Evolutionary conservation across 2,888 invertebrate species (phyloP).

Genomic region (Noctuana brunneofusca): DNA sequence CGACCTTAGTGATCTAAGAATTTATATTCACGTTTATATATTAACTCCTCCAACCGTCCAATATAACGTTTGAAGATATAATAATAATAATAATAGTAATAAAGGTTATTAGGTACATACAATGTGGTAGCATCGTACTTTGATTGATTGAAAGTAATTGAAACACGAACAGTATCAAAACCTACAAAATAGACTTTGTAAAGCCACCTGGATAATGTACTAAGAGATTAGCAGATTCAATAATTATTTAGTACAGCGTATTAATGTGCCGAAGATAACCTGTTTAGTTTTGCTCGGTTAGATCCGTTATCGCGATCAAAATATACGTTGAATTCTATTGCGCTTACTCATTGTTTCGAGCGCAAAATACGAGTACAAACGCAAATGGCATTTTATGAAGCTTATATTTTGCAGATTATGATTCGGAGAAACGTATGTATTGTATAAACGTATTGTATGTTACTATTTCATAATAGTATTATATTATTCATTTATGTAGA

Average conservation of each 20-base stretch:
- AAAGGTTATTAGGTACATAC: no score
- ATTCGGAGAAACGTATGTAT: neutral
- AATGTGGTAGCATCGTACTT: neutral
- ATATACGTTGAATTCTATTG: slow-evolving; percentile 2
- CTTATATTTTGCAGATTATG: neutral
- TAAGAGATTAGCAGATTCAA: slow-evolving; percentile 9
- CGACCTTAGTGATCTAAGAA: no score
- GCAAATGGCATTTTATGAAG: neutral
- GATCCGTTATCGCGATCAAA: slow-evolving; percentile 6
- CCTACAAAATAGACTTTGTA: neutral
- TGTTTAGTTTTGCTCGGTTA: slow-evolving; percentile 18
- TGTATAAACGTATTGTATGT: neutral
- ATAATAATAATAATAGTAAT: no score
- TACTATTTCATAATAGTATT: no score
- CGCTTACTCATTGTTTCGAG: neutral
- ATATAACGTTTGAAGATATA: no score
- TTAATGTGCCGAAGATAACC: slow-evolving; percentile 15
- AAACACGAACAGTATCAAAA: neutral
- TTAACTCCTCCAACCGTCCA: no score
- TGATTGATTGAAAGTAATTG: neutral
- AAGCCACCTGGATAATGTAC: slow-evolving; percentile 25
- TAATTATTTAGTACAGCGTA: slow-evolving; percentile 10
- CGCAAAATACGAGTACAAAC: neutral
- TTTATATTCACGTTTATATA: no score
- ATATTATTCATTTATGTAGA: no score